phyloP scores from a whole-genome alignment of 2,797 vertebrate species.

The Lutjanus argentimaculatus region DNA sequence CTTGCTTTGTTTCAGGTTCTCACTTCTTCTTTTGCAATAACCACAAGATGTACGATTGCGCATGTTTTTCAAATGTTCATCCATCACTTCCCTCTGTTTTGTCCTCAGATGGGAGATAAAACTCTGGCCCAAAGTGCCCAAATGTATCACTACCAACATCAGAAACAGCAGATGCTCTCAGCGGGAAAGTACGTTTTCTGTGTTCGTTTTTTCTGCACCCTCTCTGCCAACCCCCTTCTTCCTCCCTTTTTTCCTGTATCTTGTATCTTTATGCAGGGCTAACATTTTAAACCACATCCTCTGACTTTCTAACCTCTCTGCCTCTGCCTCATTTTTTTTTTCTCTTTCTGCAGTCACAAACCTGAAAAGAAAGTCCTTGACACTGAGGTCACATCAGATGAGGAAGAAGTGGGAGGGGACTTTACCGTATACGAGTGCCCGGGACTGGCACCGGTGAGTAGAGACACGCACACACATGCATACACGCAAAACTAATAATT shows the following conservation, averaged over 20 bases:
- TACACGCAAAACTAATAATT: background rate
- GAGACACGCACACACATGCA: background rate
- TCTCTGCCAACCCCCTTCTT: background rate
- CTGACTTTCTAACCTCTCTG: background rate
- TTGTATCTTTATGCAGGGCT: background rate
- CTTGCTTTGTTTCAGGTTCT: background rate
- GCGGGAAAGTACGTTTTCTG: slow-evolving; percentile 89
- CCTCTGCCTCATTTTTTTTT: background rate
- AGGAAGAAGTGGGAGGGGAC: slow-evolving; percentile 95
- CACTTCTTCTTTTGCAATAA: slow-evolving; percentile 22
- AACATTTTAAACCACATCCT: slow-evolving; percentile 4
- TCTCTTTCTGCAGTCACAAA: slow-evolving; percentile 87
- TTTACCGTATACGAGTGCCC: slow-evolving; percentile 98
- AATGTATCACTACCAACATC: slow-evolving; percentile 98
- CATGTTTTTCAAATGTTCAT: slow-evolving; percentile 9
- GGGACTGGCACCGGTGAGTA: slow-evolving; percentile 93
- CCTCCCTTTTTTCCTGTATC: background rate
- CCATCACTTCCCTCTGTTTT: slow-evolving; percentile 26
- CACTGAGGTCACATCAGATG: slow-evolving; percentile 89
- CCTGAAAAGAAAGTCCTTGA: slow-evolving; percentile 89
- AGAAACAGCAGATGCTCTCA: slow-evolving; percentile 97
- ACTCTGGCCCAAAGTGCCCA: slow-evolving; percentile 94
- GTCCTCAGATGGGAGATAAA: slow-evolving; percentile 90
- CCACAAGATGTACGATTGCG: background rate
- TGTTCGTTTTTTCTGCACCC: background rate